These are phyloP conservation scores for Carabus problematicus DNA, from an alignment of 2,888 invertebrate genomes.

Conservation along the genomic window DNA sequence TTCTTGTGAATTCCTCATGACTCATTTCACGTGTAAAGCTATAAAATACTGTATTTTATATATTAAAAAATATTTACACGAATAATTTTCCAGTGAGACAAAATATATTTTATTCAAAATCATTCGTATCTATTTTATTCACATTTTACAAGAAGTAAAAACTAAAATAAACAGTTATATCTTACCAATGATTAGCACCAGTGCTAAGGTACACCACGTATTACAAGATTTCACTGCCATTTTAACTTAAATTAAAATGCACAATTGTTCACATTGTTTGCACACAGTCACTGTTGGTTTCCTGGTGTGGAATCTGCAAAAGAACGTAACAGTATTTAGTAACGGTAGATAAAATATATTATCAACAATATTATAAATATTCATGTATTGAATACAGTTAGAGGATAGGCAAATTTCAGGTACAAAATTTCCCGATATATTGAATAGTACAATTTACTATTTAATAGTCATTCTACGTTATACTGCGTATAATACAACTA, in stretches of 20 bases:
- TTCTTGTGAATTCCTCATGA: no score
- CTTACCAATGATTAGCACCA: constrained; percentile 37
- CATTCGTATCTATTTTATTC: background rate
- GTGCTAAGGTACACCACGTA: constrained; percentile 27
- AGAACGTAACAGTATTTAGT: constrained; percentile 10
- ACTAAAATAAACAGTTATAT: constrained; percentile 4
- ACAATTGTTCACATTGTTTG: constrained; percentile 39
- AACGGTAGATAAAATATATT: no score
- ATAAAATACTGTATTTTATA: no score
- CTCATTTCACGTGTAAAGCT: no score
- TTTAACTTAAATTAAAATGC: constrained; percentile 15
- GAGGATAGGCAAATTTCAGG: no score
- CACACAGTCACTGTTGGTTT: constrained; percentile 4
- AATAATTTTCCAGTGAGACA: background rate
- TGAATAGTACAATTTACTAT: no score
- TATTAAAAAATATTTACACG: no score
- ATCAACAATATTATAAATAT: no score
- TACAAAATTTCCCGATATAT: no score
- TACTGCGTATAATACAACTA: no score
- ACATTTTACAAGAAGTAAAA: background rate
- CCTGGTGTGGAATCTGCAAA: constrained; percentile 26
- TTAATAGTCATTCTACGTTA: no score
- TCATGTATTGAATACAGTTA: no score
- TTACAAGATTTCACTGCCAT: constrained; percentile 30
- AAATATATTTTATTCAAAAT: background rate